These are phyloP conservation scores for Dicranocentrus wangi DNA, from an alignment of 2,888 invertebrate species.

Conservation along the genomic window DNA sequence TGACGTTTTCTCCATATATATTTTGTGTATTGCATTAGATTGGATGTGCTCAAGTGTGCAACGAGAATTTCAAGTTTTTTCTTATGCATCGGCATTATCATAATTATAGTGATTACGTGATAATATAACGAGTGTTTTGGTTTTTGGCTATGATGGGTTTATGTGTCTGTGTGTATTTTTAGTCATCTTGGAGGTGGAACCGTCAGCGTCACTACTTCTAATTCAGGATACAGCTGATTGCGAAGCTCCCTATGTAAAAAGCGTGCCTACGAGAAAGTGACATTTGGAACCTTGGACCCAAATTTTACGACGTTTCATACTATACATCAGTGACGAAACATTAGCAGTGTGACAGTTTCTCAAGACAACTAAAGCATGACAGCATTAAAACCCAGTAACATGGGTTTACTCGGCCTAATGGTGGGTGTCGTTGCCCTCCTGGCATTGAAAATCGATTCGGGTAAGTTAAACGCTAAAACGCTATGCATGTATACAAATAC, in stretches of 20 bases:
- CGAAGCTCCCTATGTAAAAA: conserved; percentile 25
- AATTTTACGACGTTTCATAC: not conserved
- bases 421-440: conserved; percentile 73
- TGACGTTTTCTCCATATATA: no score
- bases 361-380: conserved; percentile 34
- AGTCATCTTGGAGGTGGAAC: conserved; percentile 26
- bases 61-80: no score
- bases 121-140: conserved; percentile 16
- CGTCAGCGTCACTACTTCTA: not conserved
- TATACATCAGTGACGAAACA: conserved; percentile 33
- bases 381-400: conserved; percentile 55
- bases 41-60: no score
- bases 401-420: conserved; percentile 66
- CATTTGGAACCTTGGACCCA: no score
- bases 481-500: conserved; percentile 35
- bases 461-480: conserved; percentile 61
- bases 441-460: conserved; percentile 73
- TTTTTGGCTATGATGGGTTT: no score
- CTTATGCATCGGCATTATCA: no score
- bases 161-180: conserved; percentile 25
- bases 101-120: conserved; percentile 21
- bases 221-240: conserved; percentile 38
- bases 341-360: conserved; percentile 21
- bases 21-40: no score
- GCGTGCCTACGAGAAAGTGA: no score